A percentile compares a stretch with the other conserved stretches of the same genome.
Conservation (phyloP, 2,888 invertebrate species). For the Rotaria socialis region DNA sequence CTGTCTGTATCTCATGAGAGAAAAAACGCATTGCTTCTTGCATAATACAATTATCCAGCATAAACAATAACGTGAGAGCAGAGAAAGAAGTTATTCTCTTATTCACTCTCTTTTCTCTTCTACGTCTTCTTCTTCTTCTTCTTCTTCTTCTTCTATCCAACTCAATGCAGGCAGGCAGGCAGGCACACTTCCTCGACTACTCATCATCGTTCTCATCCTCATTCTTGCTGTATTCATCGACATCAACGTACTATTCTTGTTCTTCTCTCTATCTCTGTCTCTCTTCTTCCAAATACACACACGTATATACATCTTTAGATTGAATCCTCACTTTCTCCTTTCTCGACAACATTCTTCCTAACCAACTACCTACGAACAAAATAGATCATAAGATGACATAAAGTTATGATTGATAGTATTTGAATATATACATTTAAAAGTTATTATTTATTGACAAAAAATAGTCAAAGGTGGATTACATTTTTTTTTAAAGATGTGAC, state of each 20-base stretch:
- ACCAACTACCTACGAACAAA: neutral
- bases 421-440: neutral
- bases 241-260: neutral
- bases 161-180: neutral
- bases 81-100: neutral
- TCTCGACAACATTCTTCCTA: neutral
- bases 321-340: neutral
- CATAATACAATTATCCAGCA: neutral
- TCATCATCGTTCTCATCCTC: neutral
- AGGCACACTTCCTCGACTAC: neutral
- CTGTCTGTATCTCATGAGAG: neutral
- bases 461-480: neutral
- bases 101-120: neutral
- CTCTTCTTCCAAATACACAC: neutral
- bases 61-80: neutral
- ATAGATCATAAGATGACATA: neutral
- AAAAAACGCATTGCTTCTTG: neutral
- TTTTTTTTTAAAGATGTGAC: constrained; percentile 10
- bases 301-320: neutral
- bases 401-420: neutral
- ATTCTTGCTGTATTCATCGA: neutral
- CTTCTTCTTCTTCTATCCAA: too few relatives aligned
- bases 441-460: constrained; percentile 2
- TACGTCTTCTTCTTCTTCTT: neutral
- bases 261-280: neutral